These are phyloP conservation scores for Setipinna tenuifilis DNA, from an alignment of 2,797 vertebrate genomes.

Conservation along the genomic window DNA sequence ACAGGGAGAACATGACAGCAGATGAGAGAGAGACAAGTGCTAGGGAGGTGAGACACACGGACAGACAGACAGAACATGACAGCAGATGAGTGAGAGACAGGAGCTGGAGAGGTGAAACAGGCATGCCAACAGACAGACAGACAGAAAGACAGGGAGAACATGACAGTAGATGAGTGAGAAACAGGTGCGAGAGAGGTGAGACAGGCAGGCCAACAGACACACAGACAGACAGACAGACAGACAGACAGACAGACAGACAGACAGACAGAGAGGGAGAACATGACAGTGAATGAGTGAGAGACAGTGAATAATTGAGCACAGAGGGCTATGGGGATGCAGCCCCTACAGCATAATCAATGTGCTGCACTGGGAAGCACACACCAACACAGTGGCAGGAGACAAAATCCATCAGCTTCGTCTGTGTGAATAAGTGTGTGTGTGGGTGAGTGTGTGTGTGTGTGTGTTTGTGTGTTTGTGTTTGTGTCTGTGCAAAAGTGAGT, in stretches of 20 bases:
- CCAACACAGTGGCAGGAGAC: background rate
- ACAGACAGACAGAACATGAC: constrained; percentile 24
- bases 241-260: background rate
- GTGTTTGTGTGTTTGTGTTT: background rate
- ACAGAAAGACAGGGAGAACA: background rate
- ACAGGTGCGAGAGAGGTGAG: background rate
- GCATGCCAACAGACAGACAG: constrained; percentile 20
- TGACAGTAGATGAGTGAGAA: background rate
- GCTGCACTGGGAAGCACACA: background rate
- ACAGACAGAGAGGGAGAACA: background rate
- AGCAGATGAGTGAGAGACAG: too few species aligned
- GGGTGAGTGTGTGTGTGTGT: constrained; percentile 24
- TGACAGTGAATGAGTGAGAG: constrained; percentile 10
- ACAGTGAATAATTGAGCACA: background rate
- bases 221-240: background rate
- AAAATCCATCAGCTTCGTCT: constrained; percentile 13
- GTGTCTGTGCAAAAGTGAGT: background rate
- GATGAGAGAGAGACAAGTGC: background rate
- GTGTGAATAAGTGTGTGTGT: background rate
- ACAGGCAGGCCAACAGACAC: background rate
- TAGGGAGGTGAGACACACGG: constrained; percentile 18
- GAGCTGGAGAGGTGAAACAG: background rate
- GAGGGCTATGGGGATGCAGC: background rate
- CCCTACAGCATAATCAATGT: constrained; percentile 40
- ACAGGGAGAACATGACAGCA: background rate